Percentiles rank a stretch among this genome's conserved stretches.
Evolutionary conservation across 2,113 vertebrate genomes (phyloP).

Genomic region (Tor tambroides): DNA sequence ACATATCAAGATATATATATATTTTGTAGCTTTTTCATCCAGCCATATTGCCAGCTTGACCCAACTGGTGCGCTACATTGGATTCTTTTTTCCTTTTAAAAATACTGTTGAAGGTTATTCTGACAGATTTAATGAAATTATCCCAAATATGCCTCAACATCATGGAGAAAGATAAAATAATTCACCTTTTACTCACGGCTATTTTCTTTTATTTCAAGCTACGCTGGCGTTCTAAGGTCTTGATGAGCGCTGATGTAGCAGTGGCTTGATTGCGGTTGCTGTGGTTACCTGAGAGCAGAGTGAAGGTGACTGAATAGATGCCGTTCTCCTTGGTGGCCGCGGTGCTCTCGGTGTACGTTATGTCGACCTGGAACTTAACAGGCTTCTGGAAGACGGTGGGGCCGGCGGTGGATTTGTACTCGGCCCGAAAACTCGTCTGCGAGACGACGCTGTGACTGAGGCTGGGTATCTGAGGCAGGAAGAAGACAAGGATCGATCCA

Average conservation of each 20-base stretch:
- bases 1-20: background rate
- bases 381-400: constrained; percentile 99
- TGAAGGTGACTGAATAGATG: constrained; percentile 99
- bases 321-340: constrained; percentile 93
- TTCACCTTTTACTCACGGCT: background rate
- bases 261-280: constrained; percentile 1
- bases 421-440: constrained; percentile 97
- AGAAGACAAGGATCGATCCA: background rate
- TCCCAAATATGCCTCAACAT: background rate
- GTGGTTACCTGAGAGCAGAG: constrained; percentile 92
- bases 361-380: constrained; percentile 98
- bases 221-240: background rate
- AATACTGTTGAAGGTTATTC: background rate
- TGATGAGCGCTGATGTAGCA: constrained; percentile 14
- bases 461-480: constrained; percentile 87
- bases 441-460: constrained; percentile 99
- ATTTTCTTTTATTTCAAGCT: background rate
- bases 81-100: background rate
- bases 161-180: background rate
- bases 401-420: constrained; percentile 96
- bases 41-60: background rate
- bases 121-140: background rate
- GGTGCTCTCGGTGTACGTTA: constrained; percentile 96
- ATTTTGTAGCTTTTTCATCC: background rate
- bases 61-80: background rate